phyloP scores from a whole-genome alignment of 2,797 vertebrate genomes.

The Alectoris magna region DNA sequence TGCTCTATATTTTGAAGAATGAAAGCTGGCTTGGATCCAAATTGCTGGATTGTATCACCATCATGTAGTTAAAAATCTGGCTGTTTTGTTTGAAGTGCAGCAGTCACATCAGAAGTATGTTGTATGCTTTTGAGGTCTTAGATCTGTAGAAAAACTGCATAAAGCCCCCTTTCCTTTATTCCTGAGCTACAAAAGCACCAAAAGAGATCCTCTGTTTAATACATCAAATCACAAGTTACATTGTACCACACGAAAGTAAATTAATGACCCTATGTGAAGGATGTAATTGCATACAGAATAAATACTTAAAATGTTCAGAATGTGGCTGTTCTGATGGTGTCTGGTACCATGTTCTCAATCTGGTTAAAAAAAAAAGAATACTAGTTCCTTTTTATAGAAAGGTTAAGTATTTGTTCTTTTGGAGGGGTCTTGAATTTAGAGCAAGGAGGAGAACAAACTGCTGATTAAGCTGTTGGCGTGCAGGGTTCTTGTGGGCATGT shows the following conservation, averaged over 20 bases:
- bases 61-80: not conserved
- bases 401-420: not conserved
- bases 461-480: not conserved
- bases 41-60: too few relatives aligned
- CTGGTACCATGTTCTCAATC: not conserved
- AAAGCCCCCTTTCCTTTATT: not conserved
- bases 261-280: not conserved
- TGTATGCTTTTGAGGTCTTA: not conserved
- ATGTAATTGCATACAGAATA: not conserved
- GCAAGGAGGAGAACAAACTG: not conserved
- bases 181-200: rapidly evolving
- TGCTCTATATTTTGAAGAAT: not conserved
- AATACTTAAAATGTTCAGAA: not conserved
- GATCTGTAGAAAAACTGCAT: not conserved
- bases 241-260: not conserved
- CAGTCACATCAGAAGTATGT: not conserved
- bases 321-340: not conserved
- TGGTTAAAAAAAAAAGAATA: not conserved
- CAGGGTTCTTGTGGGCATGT: not conserved
- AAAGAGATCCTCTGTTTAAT: not conserved
- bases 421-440: not conserved
- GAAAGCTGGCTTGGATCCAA: not conserved
- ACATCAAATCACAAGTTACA: not conserved
- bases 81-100: not conserved
- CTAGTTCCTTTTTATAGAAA: not conserved